Conservation (phyloP, 2,797 vertebrate genomes). For the Molossus molossus region DNA sequence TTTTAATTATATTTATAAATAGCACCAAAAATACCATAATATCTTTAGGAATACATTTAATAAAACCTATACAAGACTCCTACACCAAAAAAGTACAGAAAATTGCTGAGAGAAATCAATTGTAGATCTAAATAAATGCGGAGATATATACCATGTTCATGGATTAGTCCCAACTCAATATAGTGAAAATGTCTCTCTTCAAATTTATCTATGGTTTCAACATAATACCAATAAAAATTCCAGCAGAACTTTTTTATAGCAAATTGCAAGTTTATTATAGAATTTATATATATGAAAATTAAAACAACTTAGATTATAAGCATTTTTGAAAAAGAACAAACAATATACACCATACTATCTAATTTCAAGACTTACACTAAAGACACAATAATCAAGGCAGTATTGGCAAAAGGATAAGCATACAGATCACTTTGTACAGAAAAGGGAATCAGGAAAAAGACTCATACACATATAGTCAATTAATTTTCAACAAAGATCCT, state of each 20-base stretch:
- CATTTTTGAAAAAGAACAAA: not conserved
- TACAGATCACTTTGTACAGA: not conserved
- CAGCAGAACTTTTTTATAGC: not conserved
- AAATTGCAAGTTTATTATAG: not conserved
- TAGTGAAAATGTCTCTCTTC: slow-evolving; percentile 24
- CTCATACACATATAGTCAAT: not conserved
- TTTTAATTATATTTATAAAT: not conserved
- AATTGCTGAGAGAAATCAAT: slow-evolving; percentile 34
- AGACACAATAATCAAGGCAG: not conserved
- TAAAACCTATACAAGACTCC: not conserved
- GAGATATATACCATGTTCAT: slow-evolving; percentile 1
- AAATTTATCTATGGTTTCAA: slow-evolving; percentile 21
- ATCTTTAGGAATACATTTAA: slow-evolving; percentile 13
- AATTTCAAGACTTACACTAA: slow-evolving; percentile 4
- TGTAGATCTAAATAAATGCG: slow-evolving; percentile 41
- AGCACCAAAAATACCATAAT: not conserved
- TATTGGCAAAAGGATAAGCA: not conserved
- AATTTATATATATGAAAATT: not conserved
- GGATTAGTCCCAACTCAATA: not conserved
- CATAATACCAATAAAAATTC: slow-evolving; percentile 6
- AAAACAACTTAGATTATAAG: not conserved
- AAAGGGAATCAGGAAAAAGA: slow-evolving; percentile 12
- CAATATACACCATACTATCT: not conserved
- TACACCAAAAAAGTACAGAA: slow-evolving; percentile 5
- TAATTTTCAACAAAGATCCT: too few species aligned